Percentiles rank a stretch among this genome's conserved stretches.
phyloP scores from a whole-genome alignment of 1,140 invertebrate species.

The Drosophila parvula region DNA sequence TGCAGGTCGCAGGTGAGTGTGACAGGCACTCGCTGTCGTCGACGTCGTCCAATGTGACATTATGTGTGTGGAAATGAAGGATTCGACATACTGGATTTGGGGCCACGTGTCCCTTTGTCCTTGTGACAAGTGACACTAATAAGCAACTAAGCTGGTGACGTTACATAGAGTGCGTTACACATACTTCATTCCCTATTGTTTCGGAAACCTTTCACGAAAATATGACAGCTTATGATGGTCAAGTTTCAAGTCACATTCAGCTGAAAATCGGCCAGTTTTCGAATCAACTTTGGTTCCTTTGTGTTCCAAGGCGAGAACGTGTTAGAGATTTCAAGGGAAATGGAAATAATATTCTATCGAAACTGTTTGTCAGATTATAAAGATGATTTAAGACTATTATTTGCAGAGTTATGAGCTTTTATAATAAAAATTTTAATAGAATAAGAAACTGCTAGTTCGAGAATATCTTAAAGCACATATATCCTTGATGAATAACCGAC shows the following conservation, averaged over 20 bases:
- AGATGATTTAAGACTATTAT: no score
- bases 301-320: not conserved
- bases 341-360: not conserved
- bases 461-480: not conserved
- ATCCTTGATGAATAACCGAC: no score
- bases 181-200: not conserved
- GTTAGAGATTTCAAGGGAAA: not conserved
- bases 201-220: not conserved
- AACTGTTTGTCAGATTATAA: not conserved
- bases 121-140: slow-evolving; percentile 46
- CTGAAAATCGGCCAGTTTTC: not conserved
- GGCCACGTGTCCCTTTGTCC: slow-evolving; percentile 25
- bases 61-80: slow-evolving; percentile 36
- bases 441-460: not conserved
- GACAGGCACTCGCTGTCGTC: slow-evolving; percentile 2
- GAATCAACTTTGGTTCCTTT: slow-evolving; percentile 1
- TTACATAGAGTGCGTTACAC: not conserved
- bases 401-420: no score
- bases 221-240: slow-evolving; percentile 12
- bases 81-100: slow-evolving; percentile 6
- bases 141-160: slow-evolving; percentile 27
- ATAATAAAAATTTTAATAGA: no score
- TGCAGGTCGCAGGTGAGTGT: slow-evolving; percentile 16
- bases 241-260: slow-evolving; percentile 8
- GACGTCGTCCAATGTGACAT: not conserved